Base-by-base conservation (phyloP, 2,113 vertebrate genomes). In the Parus major region DNA sequence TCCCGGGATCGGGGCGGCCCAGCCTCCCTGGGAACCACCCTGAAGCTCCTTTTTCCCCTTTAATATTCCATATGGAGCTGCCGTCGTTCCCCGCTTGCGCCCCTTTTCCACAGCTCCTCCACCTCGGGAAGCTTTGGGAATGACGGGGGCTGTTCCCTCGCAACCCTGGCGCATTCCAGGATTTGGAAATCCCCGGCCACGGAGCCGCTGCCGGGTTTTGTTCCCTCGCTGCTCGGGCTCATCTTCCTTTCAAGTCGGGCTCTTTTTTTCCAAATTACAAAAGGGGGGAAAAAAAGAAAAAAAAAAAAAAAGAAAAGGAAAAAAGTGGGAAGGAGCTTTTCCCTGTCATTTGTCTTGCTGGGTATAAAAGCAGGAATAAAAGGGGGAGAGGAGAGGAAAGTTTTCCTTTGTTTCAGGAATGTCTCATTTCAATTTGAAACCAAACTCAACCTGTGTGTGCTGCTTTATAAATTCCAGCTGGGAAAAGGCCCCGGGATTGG, bases 351-450 rank as follows among this genome's bases (percentile, higher is more conserved):
- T 96, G 95, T 95, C 96, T 97, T 97, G 68, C 82, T 15, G 71
- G 10, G 1, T 55, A 97, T 90, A 96, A 95, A 90, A 90, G 94
- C 19, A 5, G 90, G 84, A 93, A 94, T 93, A 93, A 92, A 63
- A n/a, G 78, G 23, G 85, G 63, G 82, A 83, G 86, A 93, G 64
- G 21, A 93, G 82, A 97, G 79, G 68, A 92, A 94, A 93, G 79
- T 92, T 94, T 59, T 61, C 88, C 95, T 96, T 96, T 95, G 92
- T 95, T 95, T 97, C 95, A 96, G 13, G 89, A 95, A 92, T 55
- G 86, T 96, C 96, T 95, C 95, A 93, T 97, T 96, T 97, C 94
- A 96, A 96, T 96, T 73, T 95, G 96, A 96, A 97, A 94, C 94
- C 41, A 15, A 86, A 50, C 68, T 90, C 80, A 41, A 72, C 49